Evolutionary conservation across 2,888 invertebrate genomes (phyloP), one percentile per base, ranked within the genome.

Genomic region (Ferdinandea cuprea): DNA sequence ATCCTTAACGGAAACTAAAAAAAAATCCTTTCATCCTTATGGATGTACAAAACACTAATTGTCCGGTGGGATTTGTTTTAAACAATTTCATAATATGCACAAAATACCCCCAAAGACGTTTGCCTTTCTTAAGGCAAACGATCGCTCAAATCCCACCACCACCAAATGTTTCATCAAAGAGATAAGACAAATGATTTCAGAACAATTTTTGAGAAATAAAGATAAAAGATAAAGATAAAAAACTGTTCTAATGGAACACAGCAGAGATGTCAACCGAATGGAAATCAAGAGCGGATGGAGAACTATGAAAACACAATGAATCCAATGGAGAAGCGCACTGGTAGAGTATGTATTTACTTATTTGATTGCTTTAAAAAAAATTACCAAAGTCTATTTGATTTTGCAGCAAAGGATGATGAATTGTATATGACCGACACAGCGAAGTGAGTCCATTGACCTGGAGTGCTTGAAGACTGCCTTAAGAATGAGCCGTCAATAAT

Each of bases 1-100:
- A 5, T 76, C 80, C 80, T 76, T 17, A 11, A 76, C 74, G 80
- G 80, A 76, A 13, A 28, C 1, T 7, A 19, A 37, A 56, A 48
- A 15, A 52, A 44, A 66, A 15, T 71, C 81, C 81, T 35, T 72
- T 77, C 81, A 77, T 77, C 81, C 52, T 3, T 11, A 9, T 13
- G 58, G 81, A 71, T 71, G 77, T 42, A 42, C 52, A 58, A 77
- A 66, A 28, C 30, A 52, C 40, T 71, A 71, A 77, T 71, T 77
- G 69, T 71, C 81, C 81, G 81, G 77, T 81, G 81, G 81, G 81
- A 81, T 81, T 81, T 81, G 81, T 54, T 46, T 25, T 54, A 25
- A n/a, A 42, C 48, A 13, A 59, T 71, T 76, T 69, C 44, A 21
- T n/a, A 15, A 15, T n/a, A 42, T 25, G 25, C 25, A 25, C 25